Evolutionary conservation across 2,888 invertebrate genomes (phyloP), one percentile per base, ranked within the genome.

Genomic region (Ichneumoninae sp.): DNA sequence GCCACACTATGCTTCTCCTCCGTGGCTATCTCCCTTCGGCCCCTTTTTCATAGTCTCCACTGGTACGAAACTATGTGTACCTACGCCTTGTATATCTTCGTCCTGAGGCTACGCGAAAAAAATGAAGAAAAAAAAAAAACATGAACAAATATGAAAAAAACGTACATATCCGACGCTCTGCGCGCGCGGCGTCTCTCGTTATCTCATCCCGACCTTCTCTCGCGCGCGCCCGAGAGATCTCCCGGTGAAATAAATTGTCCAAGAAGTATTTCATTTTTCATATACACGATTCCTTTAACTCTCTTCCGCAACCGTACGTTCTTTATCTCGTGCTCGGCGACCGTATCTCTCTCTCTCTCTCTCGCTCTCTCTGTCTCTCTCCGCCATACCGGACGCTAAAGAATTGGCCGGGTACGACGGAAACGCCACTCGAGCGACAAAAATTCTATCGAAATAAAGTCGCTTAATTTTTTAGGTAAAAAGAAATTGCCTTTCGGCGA

Each of bases 191-290:
- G 66, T 70, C 81, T 66, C 71, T 47, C 85, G 71, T 54, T 83
- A 83, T 83, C 83, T 75, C 83, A 47, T 75, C 50, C 85, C 75
- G 78, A 76, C 75, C 40, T 70, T 83, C 74, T 85, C 75, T 57
- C 68, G 30, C 71, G 54, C 73, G 3, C 40, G 2, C 68, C 26
- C 40, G 70, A 52, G 47, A 52, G 73, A 84, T 81, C 81, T 80
- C 66, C 63, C 79, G 71, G 79, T 75, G 76, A 80, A 85, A 85
- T 85, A 85, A 83, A 82, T 85, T 83, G 82, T 85, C 83, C 83
- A 75, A 83, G 80, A 83, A 83, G 77, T 81, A 84, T 84, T 84
- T 84, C 81, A 84, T 84, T 84, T 84, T 84, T 84, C 84, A 81
- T 81, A 76, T 60, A 66, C 52, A 36, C 75, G 33, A 44, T 66